These are phyloP conservation scores for Cardinalis cardinalis DNA, from an alignment of 2,113 vertebrate species.

Conservation along the genomic window DNA sequence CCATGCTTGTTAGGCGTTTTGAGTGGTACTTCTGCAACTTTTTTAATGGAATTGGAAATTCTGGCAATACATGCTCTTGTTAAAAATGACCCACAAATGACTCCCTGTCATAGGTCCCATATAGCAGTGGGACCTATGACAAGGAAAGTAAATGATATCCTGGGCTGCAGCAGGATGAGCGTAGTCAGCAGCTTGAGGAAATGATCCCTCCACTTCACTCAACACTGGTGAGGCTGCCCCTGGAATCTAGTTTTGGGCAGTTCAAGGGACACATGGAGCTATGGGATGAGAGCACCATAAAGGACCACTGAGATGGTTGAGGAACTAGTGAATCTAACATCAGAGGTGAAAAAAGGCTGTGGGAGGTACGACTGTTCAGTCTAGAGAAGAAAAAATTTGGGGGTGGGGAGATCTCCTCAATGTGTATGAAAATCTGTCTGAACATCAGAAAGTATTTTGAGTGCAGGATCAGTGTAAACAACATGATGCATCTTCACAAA, in stretches of 20 bases:
- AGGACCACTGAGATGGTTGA: neutral
- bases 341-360: neutral
- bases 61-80: neutral
- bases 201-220: neutral
- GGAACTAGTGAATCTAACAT: neutral
- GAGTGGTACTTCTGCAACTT: neutral
- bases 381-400: neutral
- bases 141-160: neutral
- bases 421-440: neutral
- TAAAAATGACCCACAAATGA: neutral
- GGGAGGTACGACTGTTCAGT: neutral
- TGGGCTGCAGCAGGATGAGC: neutral
- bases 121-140: neutral
- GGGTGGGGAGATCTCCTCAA: neutral
- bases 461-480: neutral
- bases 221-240: neutral
- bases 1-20: neutral
- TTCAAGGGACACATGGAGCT: neutral
- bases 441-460: neutral
- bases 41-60: neutral
- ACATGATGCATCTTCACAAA: neutral
- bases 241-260: neutral
- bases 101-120: too few species aligned
- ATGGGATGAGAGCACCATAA: neutral
- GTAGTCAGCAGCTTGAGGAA: neutral